phyloP scores from a whole-genome alignment of 2,113 vertebrate genomes.

The Ahaetulla prasina region DNA sequence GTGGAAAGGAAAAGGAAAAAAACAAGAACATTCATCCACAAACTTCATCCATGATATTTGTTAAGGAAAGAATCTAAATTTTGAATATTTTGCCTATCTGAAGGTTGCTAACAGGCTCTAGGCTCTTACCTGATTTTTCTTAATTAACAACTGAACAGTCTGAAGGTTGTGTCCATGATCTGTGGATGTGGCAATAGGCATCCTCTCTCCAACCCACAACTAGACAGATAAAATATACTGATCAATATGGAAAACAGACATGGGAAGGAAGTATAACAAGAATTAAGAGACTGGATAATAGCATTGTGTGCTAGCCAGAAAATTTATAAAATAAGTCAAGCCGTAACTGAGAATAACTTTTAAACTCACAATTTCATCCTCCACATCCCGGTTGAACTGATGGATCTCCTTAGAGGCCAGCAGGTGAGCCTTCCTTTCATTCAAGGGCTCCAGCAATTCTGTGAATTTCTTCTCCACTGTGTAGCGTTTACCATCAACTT shows the following conservation, averaged over 20 bases:
- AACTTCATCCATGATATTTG: neutral
- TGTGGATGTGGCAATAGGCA: slow-evolving; percentile 89
- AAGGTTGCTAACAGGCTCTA: neutral
- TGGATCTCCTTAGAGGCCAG: slow-evolving; percentile 92
- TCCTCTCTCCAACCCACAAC: slow-evolving; percentile 88
- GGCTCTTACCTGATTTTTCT: slow-evolving; percentile 89
- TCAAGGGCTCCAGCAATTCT: slow-evolving; percentile 85
- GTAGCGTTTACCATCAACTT: slow-evolving; percentile 85
- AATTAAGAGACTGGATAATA: neutral
- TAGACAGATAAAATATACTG: slow-evolving; percentile 27
- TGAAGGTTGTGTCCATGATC: slow-evolving; percentile 96
- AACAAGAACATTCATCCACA: neutral
- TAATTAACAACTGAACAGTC: slow-evolving; percentile 94
- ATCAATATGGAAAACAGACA: neutral
- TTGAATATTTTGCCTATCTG: neutral
- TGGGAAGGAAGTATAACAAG: neutral
- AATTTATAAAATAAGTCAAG: neutral
- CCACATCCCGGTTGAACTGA: slow-evolving; percentile 93
- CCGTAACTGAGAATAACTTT: neutral
- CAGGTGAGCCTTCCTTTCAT: slow-evolving; percentile 80
- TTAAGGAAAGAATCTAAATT: neutral
- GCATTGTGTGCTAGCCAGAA: neutral
- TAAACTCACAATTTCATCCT: slow-evolving; percentile 91
- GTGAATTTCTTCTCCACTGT: slow-evolving; percentile 86
- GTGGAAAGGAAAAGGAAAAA: neutral